A percentile compares a stretch with the other conserved stretches of the same genome.
These are phyloP conservation scores for Girardinus metallicus DNA, from an alignment of 2,797 vertebrate species.

Conservation along the genomic window DNA sequence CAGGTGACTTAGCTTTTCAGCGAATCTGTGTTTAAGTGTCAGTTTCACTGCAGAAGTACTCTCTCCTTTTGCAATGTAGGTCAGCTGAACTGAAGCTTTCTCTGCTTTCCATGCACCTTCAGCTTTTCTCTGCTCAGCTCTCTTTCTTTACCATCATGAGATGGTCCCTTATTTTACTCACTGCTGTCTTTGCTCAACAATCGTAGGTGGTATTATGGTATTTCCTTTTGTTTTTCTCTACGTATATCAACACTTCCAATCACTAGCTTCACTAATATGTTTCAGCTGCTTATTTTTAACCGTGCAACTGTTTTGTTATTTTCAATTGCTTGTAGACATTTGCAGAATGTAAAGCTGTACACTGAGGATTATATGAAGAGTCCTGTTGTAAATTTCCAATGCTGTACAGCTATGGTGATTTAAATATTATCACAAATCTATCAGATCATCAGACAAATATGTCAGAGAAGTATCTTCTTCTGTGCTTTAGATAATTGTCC, in stretches of 20 bases:
- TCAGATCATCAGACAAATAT: neutral
- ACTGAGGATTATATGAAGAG: neutral
- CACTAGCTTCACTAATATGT: neutral
- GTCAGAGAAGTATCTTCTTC: neutral
- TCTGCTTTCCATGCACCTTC: slow-evolving; percentile 33
- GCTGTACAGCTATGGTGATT: neutral
- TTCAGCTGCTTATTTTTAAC: neutral
- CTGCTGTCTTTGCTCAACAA: slow-evolving; percentile 5
- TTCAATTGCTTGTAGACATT: neutral
- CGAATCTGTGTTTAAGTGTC: slow-evolving; percentile 67
- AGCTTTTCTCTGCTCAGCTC: slow-evolving; percentile 13
- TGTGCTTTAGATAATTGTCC: neutral
- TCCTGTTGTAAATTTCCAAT: neutral
- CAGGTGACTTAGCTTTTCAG: slow-evolving; percentile 76
- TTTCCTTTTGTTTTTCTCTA: neutral
- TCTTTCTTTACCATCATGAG: slow-evolving; percentile 1
- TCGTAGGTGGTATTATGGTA: neutral
- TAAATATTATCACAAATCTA: neutral
- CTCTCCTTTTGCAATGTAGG: slow-evolving; percentile 70
- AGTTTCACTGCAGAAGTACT: slow-evolving; percentile 70
- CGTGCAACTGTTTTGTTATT: neutral
- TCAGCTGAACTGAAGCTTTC: slow-evolving; percentile 50
- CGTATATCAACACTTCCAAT: neutral
- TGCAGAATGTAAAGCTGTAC: neutral
- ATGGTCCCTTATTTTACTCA: slow-evolving; percentile 16